phyloP scores from a whole-genome alignment of 2,113 vertebrate species.

The Isurus oxyrinchus region DNA sequence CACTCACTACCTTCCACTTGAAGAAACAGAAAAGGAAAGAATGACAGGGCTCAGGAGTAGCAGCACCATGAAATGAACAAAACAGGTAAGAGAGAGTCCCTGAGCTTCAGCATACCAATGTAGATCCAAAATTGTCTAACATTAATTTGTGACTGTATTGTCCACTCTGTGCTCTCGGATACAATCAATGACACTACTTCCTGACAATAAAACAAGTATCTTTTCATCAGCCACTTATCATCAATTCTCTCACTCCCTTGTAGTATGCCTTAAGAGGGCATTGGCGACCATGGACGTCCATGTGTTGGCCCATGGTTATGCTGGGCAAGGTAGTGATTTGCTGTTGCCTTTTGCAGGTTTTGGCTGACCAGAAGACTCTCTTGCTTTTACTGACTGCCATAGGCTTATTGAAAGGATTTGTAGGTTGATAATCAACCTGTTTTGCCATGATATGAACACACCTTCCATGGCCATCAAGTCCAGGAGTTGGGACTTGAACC shows the following conservation, averaged over 20 bases:
- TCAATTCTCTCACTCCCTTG: not conserved
- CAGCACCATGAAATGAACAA: not conserved
- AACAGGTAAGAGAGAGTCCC: not conserved
- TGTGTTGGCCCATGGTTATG: too few relatives aligned
- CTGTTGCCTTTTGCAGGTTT: too few relatives aligned
- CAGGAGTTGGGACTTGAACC: too few relatives aligned
- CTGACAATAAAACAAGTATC: not conserved
- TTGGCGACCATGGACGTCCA: too few relatives aligned
- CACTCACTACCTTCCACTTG: not conserved
- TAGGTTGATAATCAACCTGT: too few relatives aligned
- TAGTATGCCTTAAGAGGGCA: too few relatives aligned
- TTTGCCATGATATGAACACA: too few relatives aligned
- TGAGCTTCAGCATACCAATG: not conserved
- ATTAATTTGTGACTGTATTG: not conserved
- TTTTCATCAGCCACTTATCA: not conserved
- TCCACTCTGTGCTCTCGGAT: not conserved
- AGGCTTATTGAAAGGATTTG: too few relatives aligned
- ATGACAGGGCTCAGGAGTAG: not conserved
- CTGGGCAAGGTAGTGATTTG: too few relatives aligned
- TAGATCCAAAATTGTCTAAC: not conserved
- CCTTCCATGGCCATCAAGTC: too few relatives aligned
- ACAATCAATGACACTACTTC: not conserved
- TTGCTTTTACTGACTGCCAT: too few relatives aligned
- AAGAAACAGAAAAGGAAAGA: slow-evolving; percentile 1
- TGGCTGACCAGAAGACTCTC: too few relatives aligned